Evolutionary conservation across 2,113 vertebrate genomes (phyloP), one percentile per base, ranked within the genome.

Genomic region (Esox niger): DNA sequence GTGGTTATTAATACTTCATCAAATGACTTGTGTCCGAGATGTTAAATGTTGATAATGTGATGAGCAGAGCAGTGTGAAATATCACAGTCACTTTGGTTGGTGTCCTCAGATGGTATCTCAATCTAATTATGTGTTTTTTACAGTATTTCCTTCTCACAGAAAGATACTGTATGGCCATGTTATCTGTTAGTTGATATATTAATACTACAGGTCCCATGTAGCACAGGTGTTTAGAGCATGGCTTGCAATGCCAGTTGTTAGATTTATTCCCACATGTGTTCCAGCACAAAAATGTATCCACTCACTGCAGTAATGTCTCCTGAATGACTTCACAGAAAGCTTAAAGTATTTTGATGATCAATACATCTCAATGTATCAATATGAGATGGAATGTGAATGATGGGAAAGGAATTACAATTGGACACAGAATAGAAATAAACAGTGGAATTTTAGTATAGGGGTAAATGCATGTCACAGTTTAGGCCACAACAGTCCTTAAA

Each of bases 71-170:
- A 17, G 47, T 38, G 38, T 60, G 2, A 62, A 49, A 30, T 59
- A 46, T 2, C 32, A 31, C 43, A 1, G 26, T 70, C 49, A 47
- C 59, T 60, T 62, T n/a, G n/a, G n/a, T 64, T 52, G 62, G 49
- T 64, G 29, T 52, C 9, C 32, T 66, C 6, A 74, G 58, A 26
- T 30, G 56, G 46, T 27, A 46, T 20, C 4, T 25, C 2, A 23
- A 43, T 15, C 38, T 15, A 10, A 43, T 15, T 0, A 17, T 43
- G 38, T 43, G 15, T 43, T 43, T 43, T 43, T 43, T 5, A 15
- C 5, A 4, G 17, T 5, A 43, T 17, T n/a, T 43, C 38, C 13
- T 3, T 13, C 2, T 38, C 35, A 13, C 15, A 38, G 13, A 3
- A 38, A 38, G 0, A 38, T n/a, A n/a, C n/a, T n/a, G n/a, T 38